A percentile compares a stretch with the other conserved stretches of the same genome.
phyloP scores from a whole-genome alignment of 2,113 vertebrate genomes.

The Lanius collurio region DNA sequence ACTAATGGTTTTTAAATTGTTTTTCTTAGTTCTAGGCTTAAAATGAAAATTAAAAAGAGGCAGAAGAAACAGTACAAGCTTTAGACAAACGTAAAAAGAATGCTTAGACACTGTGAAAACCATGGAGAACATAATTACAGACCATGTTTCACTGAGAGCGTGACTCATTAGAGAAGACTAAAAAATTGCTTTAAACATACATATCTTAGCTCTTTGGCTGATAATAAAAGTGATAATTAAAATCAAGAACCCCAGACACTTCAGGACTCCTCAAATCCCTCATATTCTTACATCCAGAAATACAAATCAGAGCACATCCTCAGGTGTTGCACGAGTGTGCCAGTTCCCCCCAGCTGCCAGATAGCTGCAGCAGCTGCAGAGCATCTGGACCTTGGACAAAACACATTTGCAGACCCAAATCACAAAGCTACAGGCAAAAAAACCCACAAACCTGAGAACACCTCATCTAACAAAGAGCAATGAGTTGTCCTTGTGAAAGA shows the following conservation, averaged over 20 bases:
- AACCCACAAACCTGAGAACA: not conserved
- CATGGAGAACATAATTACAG: constrained; percentile 27
- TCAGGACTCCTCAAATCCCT: not conserved
- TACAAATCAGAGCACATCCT: not conserved
- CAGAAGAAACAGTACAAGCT: not conserved
- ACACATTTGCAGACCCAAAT: not conserved
- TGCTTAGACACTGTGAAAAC: constrained; percentile 20
- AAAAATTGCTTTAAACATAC: not conserved
- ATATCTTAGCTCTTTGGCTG: not conserved
- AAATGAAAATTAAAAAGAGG: constrained; percentile 49
- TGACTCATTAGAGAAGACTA: constrained; percentile 8
- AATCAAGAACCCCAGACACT: not conserved
- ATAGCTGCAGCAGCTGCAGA: not conserved
- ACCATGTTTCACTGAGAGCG: not conserved
- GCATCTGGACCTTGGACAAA: accelerated
- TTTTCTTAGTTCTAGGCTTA: constrained; percentile 45
- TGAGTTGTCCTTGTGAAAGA: not conserved
- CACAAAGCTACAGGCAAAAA: not conserved
- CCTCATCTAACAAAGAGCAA: not conserved
- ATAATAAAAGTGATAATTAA: not conserved
- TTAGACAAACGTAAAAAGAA: constrained; percentile 6
- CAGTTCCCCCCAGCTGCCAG: not conserved
- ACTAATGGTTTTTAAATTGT: constrained; percentile 37
- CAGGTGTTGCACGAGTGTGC: no score
- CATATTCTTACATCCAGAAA: not conserved